These are phyloP conservation scores for Wiebesia pumilae DNA, from an alignment of 1,140 invertebrate genomes.

Conservation along the genomic window DNA sequence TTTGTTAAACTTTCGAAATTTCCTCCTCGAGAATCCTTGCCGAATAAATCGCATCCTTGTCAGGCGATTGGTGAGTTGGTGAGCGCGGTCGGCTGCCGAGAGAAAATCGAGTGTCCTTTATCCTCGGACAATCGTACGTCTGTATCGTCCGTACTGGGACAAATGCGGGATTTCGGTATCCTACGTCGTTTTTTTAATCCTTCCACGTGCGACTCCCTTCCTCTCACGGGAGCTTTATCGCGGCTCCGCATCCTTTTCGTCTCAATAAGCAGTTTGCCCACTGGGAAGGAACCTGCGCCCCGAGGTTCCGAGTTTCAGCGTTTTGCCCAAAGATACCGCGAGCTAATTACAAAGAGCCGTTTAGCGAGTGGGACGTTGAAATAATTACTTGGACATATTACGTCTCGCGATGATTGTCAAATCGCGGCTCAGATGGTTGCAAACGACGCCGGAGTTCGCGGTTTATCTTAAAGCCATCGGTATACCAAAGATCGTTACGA, in stretches of 20 bases:
- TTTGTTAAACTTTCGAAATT: slow-evolving; percentile 39
- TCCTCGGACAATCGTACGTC: background rate
- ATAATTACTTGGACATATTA: too few species aligned
- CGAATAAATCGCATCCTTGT: slow-evolving; percentile 31
- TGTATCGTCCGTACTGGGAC: too few species aligned
- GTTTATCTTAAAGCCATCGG: background rate
- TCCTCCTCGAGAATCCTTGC: slow-evolving; percentile 17
- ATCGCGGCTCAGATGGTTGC: background rate
- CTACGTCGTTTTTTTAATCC: too few species aligned
- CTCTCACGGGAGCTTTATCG: background rate
- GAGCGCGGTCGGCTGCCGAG: background rate
- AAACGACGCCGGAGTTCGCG: background rate
- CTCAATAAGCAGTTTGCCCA: too few species aligned
- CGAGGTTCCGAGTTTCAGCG: too few species aligned
- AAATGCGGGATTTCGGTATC: too few species aligned
- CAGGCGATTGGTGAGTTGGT: background rate
- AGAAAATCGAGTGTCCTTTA: slow-evolving; percentile 10
- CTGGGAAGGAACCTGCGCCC: too few species aligned
- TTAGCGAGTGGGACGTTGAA: too few species aligned
- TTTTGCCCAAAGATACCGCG: too few species aligned
- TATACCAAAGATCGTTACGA: background rate
- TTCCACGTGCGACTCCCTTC: background rate
- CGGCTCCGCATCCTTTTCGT: background rate
- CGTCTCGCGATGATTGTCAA: background rate
- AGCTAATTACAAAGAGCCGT: too few species aligned